Conservation (phyloP, 2,797 vertebrate species). For the Crocodylus rhombifer region DNA sequence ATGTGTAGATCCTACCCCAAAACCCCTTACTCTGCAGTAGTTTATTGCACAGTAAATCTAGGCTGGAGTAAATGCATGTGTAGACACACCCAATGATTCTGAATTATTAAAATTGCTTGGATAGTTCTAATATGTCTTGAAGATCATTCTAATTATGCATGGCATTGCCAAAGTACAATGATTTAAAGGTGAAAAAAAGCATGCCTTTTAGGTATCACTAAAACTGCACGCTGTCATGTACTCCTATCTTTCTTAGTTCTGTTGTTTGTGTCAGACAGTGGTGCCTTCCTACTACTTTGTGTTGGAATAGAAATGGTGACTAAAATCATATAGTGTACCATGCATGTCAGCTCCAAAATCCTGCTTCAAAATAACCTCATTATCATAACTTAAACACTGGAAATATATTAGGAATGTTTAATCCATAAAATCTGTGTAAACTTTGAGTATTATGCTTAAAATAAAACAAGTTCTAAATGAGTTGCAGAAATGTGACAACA, state of each 20-base stretch:
- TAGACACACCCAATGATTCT: neutral
- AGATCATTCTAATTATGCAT: neutral
- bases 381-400: constrained; percentile 29
- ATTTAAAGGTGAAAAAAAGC: neutral
- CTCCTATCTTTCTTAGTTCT: neutral
- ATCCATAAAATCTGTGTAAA: constrained; percentile 16
- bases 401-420: neutral
- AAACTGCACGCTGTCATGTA: neutral
- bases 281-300: neutral
- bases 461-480: constrained; percentile 46
- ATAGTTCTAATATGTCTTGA: neutral
- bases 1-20: no score
- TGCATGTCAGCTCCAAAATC: neutral
- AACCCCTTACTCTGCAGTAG: no score
- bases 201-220: neutral
- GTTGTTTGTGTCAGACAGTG: neutral
- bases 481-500: constrained; percentile 48
- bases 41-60: no score
- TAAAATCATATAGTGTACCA: neutral
- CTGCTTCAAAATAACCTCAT: neutral
- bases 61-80: no score
- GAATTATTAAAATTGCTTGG: constrained; percentile 2
- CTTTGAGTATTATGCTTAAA: constrained; percentile 7
- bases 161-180: neutral
- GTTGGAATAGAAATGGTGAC: neutral